Evolutionary conservation across 30 jellyfish, hydroid and myxozoan genomes (phyloP), one percentile per base, ranked within the genome.

Genomic region (Mastigias papua): DNA sequence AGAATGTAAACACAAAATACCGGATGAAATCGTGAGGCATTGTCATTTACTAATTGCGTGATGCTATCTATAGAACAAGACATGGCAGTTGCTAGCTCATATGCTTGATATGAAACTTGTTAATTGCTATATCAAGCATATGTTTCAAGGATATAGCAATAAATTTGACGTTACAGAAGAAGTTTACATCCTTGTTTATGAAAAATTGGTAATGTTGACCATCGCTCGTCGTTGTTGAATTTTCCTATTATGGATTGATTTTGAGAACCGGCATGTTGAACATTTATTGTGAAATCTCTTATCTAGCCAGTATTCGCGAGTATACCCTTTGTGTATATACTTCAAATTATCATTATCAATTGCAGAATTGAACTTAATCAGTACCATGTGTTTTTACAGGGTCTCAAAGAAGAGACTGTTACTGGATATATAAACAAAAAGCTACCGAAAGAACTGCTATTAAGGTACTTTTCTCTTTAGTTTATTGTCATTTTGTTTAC

Each of bases 351-450:
- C n/a, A n/a, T n/a, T n/a, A n/a, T n/a, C n/a, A n/a, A n/a, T n/a
- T n/a, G n/a, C n/a, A n/a, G n/a, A n/a, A n/a, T n/a, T n/a, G n/a
- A n/a, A n/a, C n/a, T n/a, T n/a, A n/a, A n/a, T n/a, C n/a, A n/a
- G n/a, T n/a, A n/a, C n/a, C n/a, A n/a, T n/a, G n/a, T n/a, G n/a
- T n/a, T 26, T 65, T 35, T 68, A 22, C 61, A 93, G 98, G 98
- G 98, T 63, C 87, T 87, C 90, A 78, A 81, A 34, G 98, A 93
- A 63, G 98, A 93, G 21, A 35, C 98, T 5, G 76, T 74, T 63
- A 93, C 98, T 50, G 98, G 98, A 64, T 67, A 87, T 81, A 93
- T 93, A 35, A 93, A 93, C 97, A 93, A 93, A 58, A 93, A 81
- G 48, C 86, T 93, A 51, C 98, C 98, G 21, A 93, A 87, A 82